phyloP scores from a whole-genome alignment of 1,140 invertebrate genomes.

The Lepidurus couesii region DNA sequence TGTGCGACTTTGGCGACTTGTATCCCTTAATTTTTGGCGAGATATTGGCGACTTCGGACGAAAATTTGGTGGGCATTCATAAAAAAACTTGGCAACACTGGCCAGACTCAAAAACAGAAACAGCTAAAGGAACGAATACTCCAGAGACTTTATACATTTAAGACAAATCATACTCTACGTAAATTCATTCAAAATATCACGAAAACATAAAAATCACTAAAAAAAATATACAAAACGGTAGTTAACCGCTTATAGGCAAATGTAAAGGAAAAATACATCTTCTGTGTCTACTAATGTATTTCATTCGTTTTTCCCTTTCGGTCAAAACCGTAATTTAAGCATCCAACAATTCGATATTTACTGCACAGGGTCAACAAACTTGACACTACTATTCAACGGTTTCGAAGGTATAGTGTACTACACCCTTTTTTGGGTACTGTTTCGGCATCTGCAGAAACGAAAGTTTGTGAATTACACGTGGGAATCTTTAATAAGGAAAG shows the following conservation, averaged over 20 bases:
- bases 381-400: constrained; percentile 35
- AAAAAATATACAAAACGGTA: no score
- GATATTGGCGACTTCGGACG: no score
- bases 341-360: background rate
- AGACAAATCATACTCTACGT: no score
- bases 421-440: constrained; percentile 38
- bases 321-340: background rate
- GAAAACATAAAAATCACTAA: no score
- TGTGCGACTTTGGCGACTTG: no score
- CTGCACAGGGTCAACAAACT: background rate
- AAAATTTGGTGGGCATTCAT: no score
- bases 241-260: no score
- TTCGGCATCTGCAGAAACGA: constrained; percentile 38
- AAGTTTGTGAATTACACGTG: background rate
- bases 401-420: constrained; percentile 41
- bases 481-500: background rate
- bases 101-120: background rate
- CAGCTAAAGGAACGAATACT: background rate
- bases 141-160: no score
- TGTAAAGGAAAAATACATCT: background rate
- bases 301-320: background rate
- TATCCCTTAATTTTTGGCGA: no score
- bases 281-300: background rate
- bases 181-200: no score
- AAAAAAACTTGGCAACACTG: no score